Evolutionary conservation across 1,140 invertebrate species (phyloP), one percentile per base, ranked within the genome.

Genomic region (Drosophila bocki): DNA sequence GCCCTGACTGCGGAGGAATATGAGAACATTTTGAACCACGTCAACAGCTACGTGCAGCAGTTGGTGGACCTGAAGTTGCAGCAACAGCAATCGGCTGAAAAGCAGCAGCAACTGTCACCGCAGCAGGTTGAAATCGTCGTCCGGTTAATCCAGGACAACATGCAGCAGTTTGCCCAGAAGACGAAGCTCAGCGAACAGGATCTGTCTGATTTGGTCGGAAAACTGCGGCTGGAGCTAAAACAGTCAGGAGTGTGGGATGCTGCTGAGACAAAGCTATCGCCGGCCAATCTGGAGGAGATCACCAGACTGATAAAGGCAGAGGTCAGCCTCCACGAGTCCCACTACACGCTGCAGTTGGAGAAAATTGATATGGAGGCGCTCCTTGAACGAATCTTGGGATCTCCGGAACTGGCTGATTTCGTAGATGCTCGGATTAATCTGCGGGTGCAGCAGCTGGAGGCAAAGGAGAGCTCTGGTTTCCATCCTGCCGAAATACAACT

Each of bases 211-310:
- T 37, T 91, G 59, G 80, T 71, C 7, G 29, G 48, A n/a, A 71
- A 56, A 9, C 47, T 91, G 9, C 75, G 76, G 33, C 29, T 78
- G 9, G 54, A 88, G 32, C n/a, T 91, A 56, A 80, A 77, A 22
- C 47, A 67, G 17, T 58, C 72, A 0, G 69, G 65, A 11, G 67
- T 59, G 39, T 90, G 77, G 85, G 65, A 75, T 11, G 32, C 48
- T 1, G 44, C 33, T 7, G 75, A 3, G 53, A 39, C 63, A 1
- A 58, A 69, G 37, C 58, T 94, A 3, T 91, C 93, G 0, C 39
- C 82, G 7, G 88, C 91, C 9, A 92, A 94, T 60, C 42, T 94
- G 3, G 87, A 87, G 26, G 83, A 91, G 47, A 93, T 94, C 15
- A 90, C 88, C 11, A 56, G 67, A 6, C 54, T 92, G 3, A 83